Base-by-base conservation (phyloP, 2,888 invertebrate species). In the Mamestra brassicae region DNA sequence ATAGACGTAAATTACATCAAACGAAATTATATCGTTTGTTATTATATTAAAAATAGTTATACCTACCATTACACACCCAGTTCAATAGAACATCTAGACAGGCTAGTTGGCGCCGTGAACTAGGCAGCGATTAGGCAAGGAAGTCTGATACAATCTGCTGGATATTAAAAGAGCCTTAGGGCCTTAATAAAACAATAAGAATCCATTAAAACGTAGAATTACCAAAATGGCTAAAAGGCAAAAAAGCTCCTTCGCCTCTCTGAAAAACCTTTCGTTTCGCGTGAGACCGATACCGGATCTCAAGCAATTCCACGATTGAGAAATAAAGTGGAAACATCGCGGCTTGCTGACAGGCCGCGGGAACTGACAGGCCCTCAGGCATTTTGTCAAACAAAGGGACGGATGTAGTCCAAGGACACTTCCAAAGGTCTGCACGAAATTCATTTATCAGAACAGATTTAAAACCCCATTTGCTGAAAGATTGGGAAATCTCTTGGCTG, bases 381-480 rank as follows among this genome's bases (percentile, higher is more conserved):
- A 54, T 68, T 81, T 84, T 68, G 75, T 64, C 70, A 81, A 80
- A 81, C 85, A 85, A 81, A 81, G 76, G 58, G 47, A 55, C 60
- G 52, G 65, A 67, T 67, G 26, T 26, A 26, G 26, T 26, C 26
- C 26, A 26, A 26, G 26, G 26, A 26, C 26, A 26, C 26, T 1
- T 26, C 26, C 26, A 66, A 45, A 60, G 50, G 61, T 67, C 52
- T 74, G 65, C 79, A 68, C 68, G 11, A 17, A 60, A 63, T 80
- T 60, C 50, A 80, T 83, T 80, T 66, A 66, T 66, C 69, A 84
- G 55, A 62, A 36, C 68, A 57, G 36, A 66, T 60, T 65, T 72
- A 36, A 80, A 79, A 68, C 26, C 50, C 26, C 26, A 1, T 26
- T 26, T 26, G 1, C 26, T 34, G 26, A n/a, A 54, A 26, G 6